Conservation (phyloP, 2,888 invertebrate species). For the Synanthedon myopaeformis region DNA sequence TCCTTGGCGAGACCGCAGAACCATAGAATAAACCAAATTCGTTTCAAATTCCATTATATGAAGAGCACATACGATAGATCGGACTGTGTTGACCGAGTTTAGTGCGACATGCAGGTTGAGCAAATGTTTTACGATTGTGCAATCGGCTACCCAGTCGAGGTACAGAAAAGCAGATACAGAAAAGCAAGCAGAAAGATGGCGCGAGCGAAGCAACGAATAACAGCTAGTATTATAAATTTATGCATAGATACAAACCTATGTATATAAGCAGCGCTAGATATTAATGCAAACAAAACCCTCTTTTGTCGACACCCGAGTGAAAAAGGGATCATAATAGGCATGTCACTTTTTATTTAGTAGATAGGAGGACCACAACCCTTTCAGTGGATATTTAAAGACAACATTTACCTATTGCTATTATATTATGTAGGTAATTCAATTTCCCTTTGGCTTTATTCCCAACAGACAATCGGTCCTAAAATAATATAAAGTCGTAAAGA, state of each 20-base stretch:
- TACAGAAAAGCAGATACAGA: too few relatives aligned
- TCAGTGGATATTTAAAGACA: conserved; percentile 7
- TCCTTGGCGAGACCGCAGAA: too few relatives aligned
- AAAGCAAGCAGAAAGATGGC: too few relatives aligned
- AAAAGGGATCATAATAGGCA: background rate
- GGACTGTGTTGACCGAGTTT: too few relatives aligned
- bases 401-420: conserved; percentile 9
- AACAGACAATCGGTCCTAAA: conserved; percentile 36
- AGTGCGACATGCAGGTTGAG: too few relatives aligned
- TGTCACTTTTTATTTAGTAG: background rate
- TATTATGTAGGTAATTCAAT: conserved; percentile 19
- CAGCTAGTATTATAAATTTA: background rate
- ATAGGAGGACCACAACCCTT: conserved; percentile 2
- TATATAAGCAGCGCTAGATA: too few relatives aligned
- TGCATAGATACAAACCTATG: background rate
- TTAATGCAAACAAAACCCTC: background rate
- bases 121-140: too few relatives aligned
- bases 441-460: conserved; percentile 21
- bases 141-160: too few relatives aligned
- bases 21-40: too few relatives aligned
- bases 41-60: too few relatives aligned
- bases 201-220: too few relatives aligned
- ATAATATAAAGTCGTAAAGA: conserved; percentile 32
- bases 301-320: background rate
- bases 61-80: too few relatives aligned